Evolutionary conservation across 2,888 invertebrate genomes (phyloP), one percentile per base, ranked within the genome.

Genomic region (Fabriciana adippe): DNA sequence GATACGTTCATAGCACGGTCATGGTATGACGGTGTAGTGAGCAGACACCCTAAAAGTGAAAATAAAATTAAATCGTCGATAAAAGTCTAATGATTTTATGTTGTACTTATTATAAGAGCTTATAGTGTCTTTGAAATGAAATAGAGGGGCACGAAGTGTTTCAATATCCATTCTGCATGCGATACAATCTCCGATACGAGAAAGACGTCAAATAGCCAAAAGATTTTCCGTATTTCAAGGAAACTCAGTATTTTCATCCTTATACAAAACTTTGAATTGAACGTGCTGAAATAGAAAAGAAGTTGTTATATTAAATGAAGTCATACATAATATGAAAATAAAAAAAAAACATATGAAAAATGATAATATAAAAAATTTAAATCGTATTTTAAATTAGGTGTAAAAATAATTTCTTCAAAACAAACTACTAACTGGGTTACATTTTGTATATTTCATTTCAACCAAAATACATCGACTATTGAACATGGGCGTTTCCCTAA

Each of bases 181-280:
- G 67, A 71, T 69, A 69, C 71, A 65, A 71, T 71, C 71, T 65
- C 53, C 67, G 63, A 69, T 71, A 71, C 67, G 67, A 64, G 66
- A 66, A 50, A 69, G 63, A 60, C 69, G 67, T 64, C 69, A 67
- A 69, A 69, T 62, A 69, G 61, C 66, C 56, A 63, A 69, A 64
- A 69, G 69, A 67, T 55, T 67, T 67, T 60, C 55, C 69, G 63
- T 64, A 47, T 67, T 59, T 60, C 59, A 47, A 67, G 63, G 45
- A 67, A 69, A 63, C 55, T 59, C 64, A 59, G 55, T 69, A 31
- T 63, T 63, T 59, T 31, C 62, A 66, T 59, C 63, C 57, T 45
- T 50, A 55, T 26, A 26, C 13, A 50, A 15, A 26, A 51, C 14
- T 61, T 55, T 50, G 35, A 64, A 56, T 64, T 31, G 55, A 64